A percentile compares a stretch with the other conserved stretches of the same genome.
These are phyloP conservation scores for Jaculus jaculus DNA, from an alignment of 2,113 vertebrate genomes.

Conservation along the genomic window DNA sequence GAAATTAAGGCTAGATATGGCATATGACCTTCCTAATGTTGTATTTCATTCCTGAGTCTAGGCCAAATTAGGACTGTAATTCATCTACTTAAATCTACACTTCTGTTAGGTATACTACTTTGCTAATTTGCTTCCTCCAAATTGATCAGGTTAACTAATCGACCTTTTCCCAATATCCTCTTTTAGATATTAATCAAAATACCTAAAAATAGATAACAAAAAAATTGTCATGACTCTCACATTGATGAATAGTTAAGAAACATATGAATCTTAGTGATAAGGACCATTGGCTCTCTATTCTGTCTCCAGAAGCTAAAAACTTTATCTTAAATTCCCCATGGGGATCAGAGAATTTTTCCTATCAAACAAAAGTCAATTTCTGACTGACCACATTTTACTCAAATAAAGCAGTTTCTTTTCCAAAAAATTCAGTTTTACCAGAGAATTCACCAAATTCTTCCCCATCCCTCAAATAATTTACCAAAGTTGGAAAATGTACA, in stretches of 20 bases:
- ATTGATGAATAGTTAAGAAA: constrained; percentile 44
- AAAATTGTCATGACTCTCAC: constrained; percentile 17
- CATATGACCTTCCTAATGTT: constrained; percentile 25
- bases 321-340: constrained; percentile 55
- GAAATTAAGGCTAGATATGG: neutral
- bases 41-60: neutral
- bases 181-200: constrained; percentile 44
- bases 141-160: constrained; percentile 19
- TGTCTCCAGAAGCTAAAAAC: constrained; percentile 62
- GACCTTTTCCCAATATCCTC: neutral
- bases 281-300: neutral
- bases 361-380: constrained; percentile 56
- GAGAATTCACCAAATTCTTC: constrained; percentile 48
- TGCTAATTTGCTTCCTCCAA: constrained; percentile 33
- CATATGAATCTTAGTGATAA: constrained; percentile 16
- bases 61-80: neutral
- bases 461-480: constrained; percentile 34
- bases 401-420: constrained; percentile 60
- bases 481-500: constrained; percentile 49
- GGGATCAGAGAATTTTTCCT: constrained; percentile 60
- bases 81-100: constrained; percentile 16
- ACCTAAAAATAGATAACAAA: neutral
- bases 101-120: constrained; percentile 23
- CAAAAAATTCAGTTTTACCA: constrained; percentile 57
- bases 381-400: constrained; percentile 61